Conservation (phyloP, 2,113 vertebrate genomes). For the Petroica traversi region DNA sequence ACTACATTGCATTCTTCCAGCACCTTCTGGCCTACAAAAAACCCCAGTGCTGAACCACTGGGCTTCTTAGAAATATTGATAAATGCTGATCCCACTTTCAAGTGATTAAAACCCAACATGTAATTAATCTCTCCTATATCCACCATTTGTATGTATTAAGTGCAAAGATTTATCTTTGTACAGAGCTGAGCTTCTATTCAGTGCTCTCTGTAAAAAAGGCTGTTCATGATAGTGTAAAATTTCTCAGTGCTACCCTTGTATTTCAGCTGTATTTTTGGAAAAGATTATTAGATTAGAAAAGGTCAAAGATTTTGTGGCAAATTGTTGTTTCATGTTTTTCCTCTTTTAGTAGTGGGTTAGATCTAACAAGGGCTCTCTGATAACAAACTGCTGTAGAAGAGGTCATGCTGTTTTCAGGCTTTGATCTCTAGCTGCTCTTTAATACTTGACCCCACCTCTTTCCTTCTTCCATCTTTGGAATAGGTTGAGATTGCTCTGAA, state of each 20-base stretch:
- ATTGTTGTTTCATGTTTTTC: background rate
- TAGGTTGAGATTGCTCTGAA: slow-evolving; percentile 96
- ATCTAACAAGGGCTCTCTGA: background rate
- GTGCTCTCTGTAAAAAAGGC: background rate
- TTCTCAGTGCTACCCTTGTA: background rate
- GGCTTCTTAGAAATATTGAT: background rate
- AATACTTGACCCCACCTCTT: background rate
- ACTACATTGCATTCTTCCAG: background rate
- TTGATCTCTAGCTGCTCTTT: background rate
- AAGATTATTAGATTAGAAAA: background rate
- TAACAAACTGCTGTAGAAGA: background rate
- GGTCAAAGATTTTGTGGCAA: background rate
- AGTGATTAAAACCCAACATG: background rate
- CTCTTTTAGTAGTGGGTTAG: background rate
- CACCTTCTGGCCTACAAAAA: background rate
- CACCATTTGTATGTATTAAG: background rate
- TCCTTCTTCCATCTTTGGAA: background rate
- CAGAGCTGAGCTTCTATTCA: background rate
- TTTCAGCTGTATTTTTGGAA: too few relatives aligned
- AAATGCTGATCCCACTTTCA: background rate
- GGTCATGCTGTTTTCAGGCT: background rate
- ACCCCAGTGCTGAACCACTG: background rate
- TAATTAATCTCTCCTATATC: background rate
- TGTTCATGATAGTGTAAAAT: background rate
- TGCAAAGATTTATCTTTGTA: background rate